Conservation (phyloP, 2,113 vertebrate genomes). For the Muscicapa adusta region DNA sequence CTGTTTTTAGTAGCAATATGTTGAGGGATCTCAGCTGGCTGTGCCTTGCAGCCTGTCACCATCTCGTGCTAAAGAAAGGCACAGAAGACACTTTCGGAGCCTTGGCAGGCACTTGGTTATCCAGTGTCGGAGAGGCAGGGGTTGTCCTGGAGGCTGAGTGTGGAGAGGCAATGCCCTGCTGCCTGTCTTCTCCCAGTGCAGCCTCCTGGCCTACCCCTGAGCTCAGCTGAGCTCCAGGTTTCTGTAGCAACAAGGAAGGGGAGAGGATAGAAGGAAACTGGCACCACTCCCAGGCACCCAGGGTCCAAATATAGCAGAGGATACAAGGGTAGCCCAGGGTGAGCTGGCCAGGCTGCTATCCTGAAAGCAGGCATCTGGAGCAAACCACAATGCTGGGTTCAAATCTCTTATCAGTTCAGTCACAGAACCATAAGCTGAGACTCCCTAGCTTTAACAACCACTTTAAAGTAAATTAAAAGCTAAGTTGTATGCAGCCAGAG, state of each 20-base stretch:
- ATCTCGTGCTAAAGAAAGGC: not conserved
- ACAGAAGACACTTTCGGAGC: not conserved
- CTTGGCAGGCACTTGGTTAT: not conserved
- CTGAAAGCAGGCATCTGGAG: conserved; percentile 3
- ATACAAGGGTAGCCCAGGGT: not conserved
- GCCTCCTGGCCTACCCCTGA: not conserved
- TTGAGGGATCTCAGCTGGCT: not conserved
- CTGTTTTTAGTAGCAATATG: not conserved
- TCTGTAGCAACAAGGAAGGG: conserved; percentile 11
- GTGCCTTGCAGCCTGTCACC: not conserved
- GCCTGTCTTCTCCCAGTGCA: not conserved
- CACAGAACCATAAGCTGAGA: conserved; percentile 6
- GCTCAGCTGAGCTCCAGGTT: not conserved
- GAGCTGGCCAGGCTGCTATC: not conserved
- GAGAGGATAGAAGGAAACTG: not conserved
- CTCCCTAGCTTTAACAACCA: conserved; percentile 27
- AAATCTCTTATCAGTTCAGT: conserved; percentile 41
- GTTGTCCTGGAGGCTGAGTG: not conserved
- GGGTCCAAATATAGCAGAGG: not conserved
- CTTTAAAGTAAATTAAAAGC: conserved; percentile 64
- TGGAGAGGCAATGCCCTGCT: not conserved
- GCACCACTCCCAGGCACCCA: not conserved
- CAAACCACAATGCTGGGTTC: not conserved
- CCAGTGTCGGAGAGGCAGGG: rapidly evolving
- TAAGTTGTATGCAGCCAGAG: conserved; percentile 12